Base-by-base conservation (phyloP, 2,113 vertebrate genomes). In the Climacteris rufus region DNA sequence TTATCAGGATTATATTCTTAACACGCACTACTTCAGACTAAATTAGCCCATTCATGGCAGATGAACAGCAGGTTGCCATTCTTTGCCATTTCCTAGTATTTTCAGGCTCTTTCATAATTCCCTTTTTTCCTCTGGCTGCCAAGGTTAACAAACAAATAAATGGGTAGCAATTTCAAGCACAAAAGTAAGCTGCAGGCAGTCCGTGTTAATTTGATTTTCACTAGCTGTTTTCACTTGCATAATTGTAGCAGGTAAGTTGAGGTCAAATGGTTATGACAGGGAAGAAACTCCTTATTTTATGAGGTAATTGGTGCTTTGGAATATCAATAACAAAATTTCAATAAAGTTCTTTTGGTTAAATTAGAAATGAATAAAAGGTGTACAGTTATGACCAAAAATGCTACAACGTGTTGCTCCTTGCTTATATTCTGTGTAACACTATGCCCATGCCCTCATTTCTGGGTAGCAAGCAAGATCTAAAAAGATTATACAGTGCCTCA, bases 141-240 rank as follows among this genome's bases (percentile, higher is more conserved):
- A 53, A 63, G 79, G 60, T 95, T 93, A 96, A 94, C 71, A 94
- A 95, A 94, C 57, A 96, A 93, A 86, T 79, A 97, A 95, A 72
- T 63, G 54, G 71, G 69, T 87, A 88, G 87, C 71, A 95, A 60
- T 83, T 89, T 83, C 44, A 83, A 64, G 76, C 40, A 93, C 53
- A 93, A 91, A 96, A 49, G 37, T 53, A 84, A 92, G 35, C 33
- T 69, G 81, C 49, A 80, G 35, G 75, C 74, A 94, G 92, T 69
- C 47, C 28, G 69, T 47, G 81, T 86, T 92, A 75, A 86, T 94
- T 93, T 94, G 72, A 89, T 95, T 96, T 95, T 96, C 92, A 78
- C 83, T 94, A 81, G 87, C 94, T 89, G 30, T 84, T 96, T 94
- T 95, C 35, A 78, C 93, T 96, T 95, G 17, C 53, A 59, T 93